phyloP scores from a whole-genome alignment of 2,797 vertebrate genomes.

The Eospalax fontanierii region DNA sequence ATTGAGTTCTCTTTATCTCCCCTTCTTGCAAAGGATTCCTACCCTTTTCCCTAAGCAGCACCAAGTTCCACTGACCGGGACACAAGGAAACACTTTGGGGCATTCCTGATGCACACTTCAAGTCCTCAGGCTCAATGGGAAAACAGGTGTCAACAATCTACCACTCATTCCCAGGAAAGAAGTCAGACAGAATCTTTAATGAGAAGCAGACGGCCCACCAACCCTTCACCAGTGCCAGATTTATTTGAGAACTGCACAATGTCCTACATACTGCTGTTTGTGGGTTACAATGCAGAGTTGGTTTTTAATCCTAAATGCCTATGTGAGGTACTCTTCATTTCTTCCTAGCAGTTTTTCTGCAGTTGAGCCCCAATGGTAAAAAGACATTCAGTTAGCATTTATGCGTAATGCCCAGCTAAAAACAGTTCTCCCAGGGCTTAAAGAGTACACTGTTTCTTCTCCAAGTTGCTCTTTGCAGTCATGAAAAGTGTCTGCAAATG shows the following conservation, averaged over 20 bases:
- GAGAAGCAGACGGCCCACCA: constrained; percentile 76
- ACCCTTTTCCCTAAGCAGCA: neutral
- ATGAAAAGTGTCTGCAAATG: constrained; percentile 71
- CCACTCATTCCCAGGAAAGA: constrained; percentile 76
- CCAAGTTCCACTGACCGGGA: neutral
- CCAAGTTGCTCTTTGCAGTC: constrained; percentile 67
- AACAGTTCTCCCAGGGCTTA: constrained; percentile 30
- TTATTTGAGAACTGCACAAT: constrained; percentile 26
- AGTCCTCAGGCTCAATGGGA: constrained; percentile 71
- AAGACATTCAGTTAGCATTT: constrained; percentile 6
- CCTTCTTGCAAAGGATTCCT: neutral
- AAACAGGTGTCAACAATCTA: constrained; percentile 85
- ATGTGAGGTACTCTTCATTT: constrained; percentile 57
- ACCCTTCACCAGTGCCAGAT: neutral
- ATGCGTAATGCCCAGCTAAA: constrained; percentile 62
- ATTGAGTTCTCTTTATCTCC: neutral
- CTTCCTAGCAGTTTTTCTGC: constrained; percentile 50
- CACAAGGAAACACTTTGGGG: constrained; percentile 82
- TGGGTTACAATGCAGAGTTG: constrained; percentile 41
- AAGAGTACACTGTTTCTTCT: constrained; percentile 48
- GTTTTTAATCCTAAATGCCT: constrained; percentile 44
- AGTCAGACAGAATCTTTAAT: constrained; percentile 77
- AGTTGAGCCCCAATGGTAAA: constrained; percentile 21
- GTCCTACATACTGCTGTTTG: constrained; percentile 5
- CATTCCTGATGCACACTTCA: constrained; percentile 74